A percentile compares a stretch with the other conserved stretches of the same genome.
These are phyloP conservation scores for Lithobates pipiens DNA, from an alignment of 2,797 vertebrate genomes.

Conservation along the genomic window DNA sequence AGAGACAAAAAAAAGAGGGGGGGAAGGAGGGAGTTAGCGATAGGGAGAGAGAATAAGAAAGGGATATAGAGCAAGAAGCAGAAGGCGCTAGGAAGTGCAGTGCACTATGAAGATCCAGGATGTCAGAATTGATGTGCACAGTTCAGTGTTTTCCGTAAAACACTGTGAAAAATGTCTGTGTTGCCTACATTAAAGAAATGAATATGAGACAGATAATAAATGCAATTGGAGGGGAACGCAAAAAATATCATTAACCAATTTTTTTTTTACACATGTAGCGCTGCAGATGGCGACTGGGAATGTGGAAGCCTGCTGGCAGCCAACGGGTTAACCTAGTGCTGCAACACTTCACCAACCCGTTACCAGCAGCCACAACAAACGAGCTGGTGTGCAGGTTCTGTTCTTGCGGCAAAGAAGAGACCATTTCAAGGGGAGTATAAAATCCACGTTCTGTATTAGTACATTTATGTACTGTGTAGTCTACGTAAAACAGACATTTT, in stretches of 20 bases:
- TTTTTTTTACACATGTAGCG: no score
- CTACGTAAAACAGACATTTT: neutral
- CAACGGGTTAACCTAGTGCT: conserved; percentile 33
- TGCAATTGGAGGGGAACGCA: no score
- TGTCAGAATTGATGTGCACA: no score
- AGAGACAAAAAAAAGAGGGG: neutral
- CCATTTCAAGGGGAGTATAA: conserved; percentile 8
- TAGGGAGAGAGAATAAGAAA: neutral
- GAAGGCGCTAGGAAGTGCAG: no score
- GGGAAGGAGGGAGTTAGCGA: neutral
- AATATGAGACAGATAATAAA: no score
- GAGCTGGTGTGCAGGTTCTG: conserved; percentile 67
- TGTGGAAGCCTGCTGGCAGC: neutral
- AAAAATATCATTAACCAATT: no score
- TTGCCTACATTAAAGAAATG: no score
- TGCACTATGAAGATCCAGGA: no score
- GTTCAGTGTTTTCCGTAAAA: no score
- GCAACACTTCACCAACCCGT: conserved; percentile 58
- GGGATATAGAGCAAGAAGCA: neutral
- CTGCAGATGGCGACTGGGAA: no score
- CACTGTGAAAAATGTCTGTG: no score
- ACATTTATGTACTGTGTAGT: neutral
- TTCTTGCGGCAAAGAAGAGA: conserved; percentile 64
- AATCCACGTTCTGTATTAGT: neutral
- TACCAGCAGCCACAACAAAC: conserved; percentile 64